Conservation (phyloP, 2,888 invertebrate genomes). For the Pegoplata infirma region DNA sequence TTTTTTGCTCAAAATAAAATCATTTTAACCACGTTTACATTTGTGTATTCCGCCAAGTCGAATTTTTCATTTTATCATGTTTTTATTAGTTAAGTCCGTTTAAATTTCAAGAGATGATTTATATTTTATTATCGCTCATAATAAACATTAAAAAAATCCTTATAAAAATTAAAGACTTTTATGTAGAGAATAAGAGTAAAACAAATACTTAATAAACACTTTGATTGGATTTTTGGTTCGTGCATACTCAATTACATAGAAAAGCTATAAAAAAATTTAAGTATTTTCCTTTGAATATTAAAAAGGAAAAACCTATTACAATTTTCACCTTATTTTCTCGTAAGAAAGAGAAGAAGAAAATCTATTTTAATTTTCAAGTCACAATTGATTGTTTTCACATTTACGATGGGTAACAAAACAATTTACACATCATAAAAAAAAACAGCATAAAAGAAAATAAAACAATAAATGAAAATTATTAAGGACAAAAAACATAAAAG, state of each 20-base stretch:
- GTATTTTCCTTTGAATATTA: not conserved
- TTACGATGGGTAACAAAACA: conserved; percentile 24
- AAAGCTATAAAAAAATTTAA: not conserved
- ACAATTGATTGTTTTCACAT: conserved; percentile 1
- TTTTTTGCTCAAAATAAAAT: no score
- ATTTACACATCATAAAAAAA: conserved; percentile 29
- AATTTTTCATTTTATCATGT: no score
- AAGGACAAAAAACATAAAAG: not conserved
- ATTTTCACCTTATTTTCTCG: not conserved
- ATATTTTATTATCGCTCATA: no score
- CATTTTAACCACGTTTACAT: no score
- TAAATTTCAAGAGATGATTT: no score
- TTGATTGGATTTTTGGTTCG: not conserved
- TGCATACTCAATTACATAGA: not conserved
- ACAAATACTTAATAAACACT: not conserved
- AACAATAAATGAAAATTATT: not conserved
- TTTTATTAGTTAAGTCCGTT: no score
- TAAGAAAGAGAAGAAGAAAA: conserved; percentile 6
- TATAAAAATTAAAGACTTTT: not conserved
- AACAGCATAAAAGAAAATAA: conserved; percentile 1
- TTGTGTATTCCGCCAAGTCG: no score
- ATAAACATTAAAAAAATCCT: no score
- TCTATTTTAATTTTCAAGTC: conserved; percentile 31
- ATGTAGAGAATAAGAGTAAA: not conserved
- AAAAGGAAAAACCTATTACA: not conserved